Evolutionary conservation across 2,113 vertebrate genomes (phyloP).

Genomic region (Picathartes gymnocephalus): DNA sequence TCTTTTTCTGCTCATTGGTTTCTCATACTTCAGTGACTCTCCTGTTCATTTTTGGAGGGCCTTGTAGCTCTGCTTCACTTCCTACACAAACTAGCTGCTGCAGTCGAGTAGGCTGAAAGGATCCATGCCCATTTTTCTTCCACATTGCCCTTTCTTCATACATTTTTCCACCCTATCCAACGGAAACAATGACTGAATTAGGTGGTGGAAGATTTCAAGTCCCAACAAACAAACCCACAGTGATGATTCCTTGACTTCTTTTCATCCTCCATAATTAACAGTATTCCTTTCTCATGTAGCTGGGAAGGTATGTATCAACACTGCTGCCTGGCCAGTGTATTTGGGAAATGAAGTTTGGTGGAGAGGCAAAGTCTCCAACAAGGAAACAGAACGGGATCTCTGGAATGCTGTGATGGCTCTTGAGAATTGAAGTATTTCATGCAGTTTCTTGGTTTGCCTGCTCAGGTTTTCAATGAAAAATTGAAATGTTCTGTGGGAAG

Average conservation of each 20-base stretch:
- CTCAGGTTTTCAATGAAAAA: slow-evolving; percentile 11
- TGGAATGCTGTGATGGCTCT: background rate
- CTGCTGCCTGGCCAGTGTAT: background rate
- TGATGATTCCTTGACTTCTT: background rate
- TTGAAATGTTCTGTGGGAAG: background rate
- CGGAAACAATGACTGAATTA: background rate
- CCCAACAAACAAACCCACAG: background rate
- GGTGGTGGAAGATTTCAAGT: background rate
- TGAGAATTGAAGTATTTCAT: background rate
- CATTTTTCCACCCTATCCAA: background rate
- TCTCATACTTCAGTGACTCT: background rate
- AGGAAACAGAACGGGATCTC: background rate
- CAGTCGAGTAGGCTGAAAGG: background rate
- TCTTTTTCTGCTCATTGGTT: background rate
- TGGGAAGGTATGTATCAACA: background rate
- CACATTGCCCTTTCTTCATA: background rate
- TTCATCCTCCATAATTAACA: background rate
- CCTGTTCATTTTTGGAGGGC: background rate
- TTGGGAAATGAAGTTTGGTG: background rate
- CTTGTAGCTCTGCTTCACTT: background rate
- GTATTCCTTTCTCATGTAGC: fast-evolving
- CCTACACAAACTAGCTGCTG: background rate
- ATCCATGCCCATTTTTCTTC: background rate
- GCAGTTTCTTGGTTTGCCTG: background rate
- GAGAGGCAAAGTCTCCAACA: background rate